phyloP scores from a whole-genome alignment of 2,888 invertebrate genomes.

The Heliothis peltigera region DNA sequence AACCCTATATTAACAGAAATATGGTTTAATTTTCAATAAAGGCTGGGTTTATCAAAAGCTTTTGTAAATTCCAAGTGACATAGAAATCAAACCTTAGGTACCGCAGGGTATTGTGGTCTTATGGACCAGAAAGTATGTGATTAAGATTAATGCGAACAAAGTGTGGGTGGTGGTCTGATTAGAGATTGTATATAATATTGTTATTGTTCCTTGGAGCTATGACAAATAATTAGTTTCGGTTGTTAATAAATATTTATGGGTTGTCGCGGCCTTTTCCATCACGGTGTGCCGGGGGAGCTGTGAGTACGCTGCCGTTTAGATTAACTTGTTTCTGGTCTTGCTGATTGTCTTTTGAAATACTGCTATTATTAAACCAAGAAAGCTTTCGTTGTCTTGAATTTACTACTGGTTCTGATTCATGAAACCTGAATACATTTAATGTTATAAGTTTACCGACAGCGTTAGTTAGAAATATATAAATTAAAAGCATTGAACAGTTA shows the following conservation, averaged over 20 bases:
- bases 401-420: too few species aligned
- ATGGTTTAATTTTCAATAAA: slow-evolving; percentile 56
- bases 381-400: not conserved
- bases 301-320: slow-evolving; percentile 29
- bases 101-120: slow-evolving; percentile 64
- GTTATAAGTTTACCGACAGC: too few species aligned
- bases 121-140: slow-evolving; percentile 61
- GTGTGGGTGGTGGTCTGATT: slow-evolving; percentile 63
- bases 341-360: slow-evolving; percentile 5
- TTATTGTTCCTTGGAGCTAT: slow-evolving; percentile 58
- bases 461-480: too few species aligned
- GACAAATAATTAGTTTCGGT: slow-evolving; percentile 60
- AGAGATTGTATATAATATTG: slow-evolving; percentile 58
- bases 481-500: too few species aligned
- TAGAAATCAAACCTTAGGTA: slow-evolving; percentile 52
- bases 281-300: slow-evolving; percentile 11
- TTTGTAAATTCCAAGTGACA: slow-evolving; percentile 49
- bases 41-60: slow-evolving; percentile 51
- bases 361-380: not conserved
- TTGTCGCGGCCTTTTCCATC: slow-evolving; percentile 52
- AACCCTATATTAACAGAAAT: slow-evolving; percentile 39
- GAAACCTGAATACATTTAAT: too few species aligned
- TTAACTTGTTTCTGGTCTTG: slow-evolving; percentile 35
- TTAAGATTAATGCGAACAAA: slow-evolving; percentile 63
- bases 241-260: slow-evolving; percentile 58